phyloP scores from a whole-genome alignment of 1,140 invertebrate genomes.

The Phenacoccus solenopsis region DNA sequence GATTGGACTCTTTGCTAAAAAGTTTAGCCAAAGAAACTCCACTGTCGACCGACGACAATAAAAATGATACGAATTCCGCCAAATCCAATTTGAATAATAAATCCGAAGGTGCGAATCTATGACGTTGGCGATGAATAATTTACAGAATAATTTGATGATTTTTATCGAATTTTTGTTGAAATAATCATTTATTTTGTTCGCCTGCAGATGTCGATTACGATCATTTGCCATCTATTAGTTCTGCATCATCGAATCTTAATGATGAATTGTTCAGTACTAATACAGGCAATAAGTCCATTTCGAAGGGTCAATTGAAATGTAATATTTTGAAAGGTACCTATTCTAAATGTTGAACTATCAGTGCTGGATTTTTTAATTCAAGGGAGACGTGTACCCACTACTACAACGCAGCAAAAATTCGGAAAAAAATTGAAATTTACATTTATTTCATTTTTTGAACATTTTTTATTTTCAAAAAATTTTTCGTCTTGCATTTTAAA shows the following conservation, averaged over 20 bases:
- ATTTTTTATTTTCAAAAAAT: neutral
- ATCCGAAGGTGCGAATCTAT: slow-evolving; percentile 25
- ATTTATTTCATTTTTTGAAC: too few relatives aligned
- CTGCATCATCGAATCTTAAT: slow-evolving; percentile 39
- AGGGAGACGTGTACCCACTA: too few relatives aligned
- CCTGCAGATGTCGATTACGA: slow-evolving; percentile 10
- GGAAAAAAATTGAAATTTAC: too few relatives aligned
- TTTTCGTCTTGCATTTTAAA: neutral
- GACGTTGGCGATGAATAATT: neutral
- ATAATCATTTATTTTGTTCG: neutral
- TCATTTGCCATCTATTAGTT: neutral
- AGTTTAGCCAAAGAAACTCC: slow-evolving; percentile 42
- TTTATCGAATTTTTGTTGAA: slow-evolving; percentile 15
- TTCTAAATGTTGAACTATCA: too few relatives aligned
- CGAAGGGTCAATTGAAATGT: slow-evolving; percentile 80
- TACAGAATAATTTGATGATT: too few relatives aligned
- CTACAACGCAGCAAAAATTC: too few relatives aligned
- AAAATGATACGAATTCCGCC: slow-evolving; percentile 28
- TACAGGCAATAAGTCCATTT: slow-evolving; percentile 53
- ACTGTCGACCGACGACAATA: slow-evolving; percentile 23
- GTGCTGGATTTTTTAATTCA: too few relatives aligned
- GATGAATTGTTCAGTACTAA: slow-evolving; percentile 47
- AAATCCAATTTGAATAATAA: slow-evolving; percentile 24
- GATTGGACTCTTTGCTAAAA: slow-evolving; percentile 48
- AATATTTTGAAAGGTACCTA: slow-evolving; percentile 77